Evolutionary conservation across 2,113 vertebrate species (phyloP), one percentile per base, ranked within the genome.

Genomic region (Sylvietta virens): DNA sequence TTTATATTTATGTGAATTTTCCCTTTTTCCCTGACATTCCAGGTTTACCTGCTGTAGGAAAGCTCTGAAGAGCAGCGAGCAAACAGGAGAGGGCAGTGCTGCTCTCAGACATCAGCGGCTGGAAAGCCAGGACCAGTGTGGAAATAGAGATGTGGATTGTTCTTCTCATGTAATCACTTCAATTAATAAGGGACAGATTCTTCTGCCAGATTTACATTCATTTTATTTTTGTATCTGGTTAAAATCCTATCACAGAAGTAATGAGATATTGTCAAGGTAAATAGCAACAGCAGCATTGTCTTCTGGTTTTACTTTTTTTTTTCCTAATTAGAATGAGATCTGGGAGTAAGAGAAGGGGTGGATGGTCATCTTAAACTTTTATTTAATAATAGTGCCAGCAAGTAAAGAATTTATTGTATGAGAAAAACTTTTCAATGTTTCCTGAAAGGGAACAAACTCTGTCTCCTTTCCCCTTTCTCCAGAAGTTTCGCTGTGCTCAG

Each of bases 61-160:
- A 48, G 23, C 28, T 62, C 30, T 37, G 60, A 80, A 37, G 23
- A 61, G 60, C 50, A 81, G 51, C 3, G 6, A 82, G 7, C 7
- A 40, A 7, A 85, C 94, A 74, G 82, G 45, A 92, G 94, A 95
- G 93, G 90, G 88, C 90, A 96, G 67, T 93, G 76, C 64, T 78
- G 79, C 21, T 71, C 56, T 51, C 88, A 30, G 28, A n/a, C 26
- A 80, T 23, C 54, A 8, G 17, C 39, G 17, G 4, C n/a, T 42
- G 47, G 54, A 42, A 81, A 61, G 6, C 27, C 62, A 56, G 44
- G 31, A 48, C 31, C 0, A 0, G 4, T 44, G 31, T 18, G 31
- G 28, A 65, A 84, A 9, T 14, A 33, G 10, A 2, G n/a, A 28
- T n/a, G 10, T 6, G 58, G 84, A 80, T n/a, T 50, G 23, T 22